A percentile compares a stretch with the other conserved stretches of the same genome.
These are phyloP conservation scores for Bathynomus jamesi DNA, from an alignment of 1,140 invertebrate genomes.

Conservation along the genomic window DNA sequence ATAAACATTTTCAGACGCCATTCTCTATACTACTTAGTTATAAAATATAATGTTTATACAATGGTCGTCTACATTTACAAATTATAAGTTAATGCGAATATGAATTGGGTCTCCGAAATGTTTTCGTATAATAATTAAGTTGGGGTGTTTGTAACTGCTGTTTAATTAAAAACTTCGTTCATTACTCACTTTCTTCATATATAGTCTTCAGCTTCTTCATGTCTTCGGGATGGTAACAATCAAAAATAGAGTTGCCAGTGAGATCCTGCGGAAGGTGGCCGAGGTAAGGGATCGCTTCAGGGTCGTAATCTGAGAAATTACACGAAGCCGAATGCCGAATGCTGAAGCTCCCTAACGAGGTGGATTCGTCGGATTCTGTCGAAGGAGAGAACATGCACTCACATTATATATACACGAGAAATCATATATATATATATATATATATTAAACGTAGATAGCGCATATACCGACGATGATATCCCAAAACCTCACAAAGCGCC, in stretches of 20 bases:
- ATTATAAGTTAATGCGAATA: too few relatives aligned
- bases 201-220: constrained; percentile 66
- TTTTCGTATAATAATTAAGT: too few relatives aligned
- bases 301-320: constrained; percentile 64
- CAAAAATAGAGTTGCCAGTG: constrained; percentile 67
- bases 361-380: constrained; percentile 39
- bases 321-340: constrained; percentile 67
- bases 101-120: too few relatives aligned
- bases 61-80: too few relatives aligned
- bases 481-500: too few relatives aligned
- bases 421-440: constrained; percentile 20
- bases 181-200: constrained; percentile 68
- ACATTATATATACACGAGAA: neutral
- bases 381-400: neutral
- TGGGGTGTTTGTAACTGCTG: too few relatives aligned
- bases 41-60: too few relatives aligned
- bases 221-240: constrained; percentile 82
- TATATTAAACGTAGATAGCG: constrained; percentile 5
- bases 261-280: constrained; percentile 85
- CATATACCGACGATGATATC: too few relatives aligned
- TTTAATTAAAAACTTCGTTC: too few relatives aligned
- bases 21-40: too few relatives aligned
- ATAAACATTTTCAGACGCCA: too few relatives aligned
- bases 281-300: constrained; percentile 66
- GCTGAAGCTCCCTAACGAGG: constrained; percentile 52